Conservation (phyloP, 2,797 vertebrate genomes). For the Manis pentadactyla region DNA sequence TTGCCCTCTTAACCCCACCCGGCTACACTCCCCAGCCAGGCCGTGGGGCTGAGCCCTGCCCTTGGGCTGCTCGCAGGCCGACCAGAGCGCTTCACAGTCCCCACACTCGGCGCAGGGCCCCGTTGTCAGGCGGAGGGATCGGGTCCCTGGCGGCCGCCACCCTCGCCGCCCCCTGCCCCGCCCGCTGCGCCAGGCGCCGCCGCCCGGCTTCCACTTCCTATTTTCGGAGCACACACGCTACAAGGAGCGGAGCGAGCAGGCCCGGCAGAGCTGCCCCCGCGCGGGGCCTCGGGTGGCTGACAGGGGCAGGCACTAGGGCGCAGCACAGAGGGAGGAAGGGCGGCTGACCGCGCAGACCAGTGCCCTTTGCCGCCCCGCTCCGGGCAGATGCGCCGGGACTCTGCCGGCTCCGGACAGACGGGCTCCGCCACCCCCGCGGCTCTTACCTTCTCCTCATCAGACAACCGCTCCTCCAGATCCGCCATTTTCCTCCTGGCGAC, state of each 20-base stretch:
- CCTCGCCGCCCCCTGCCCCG: neutral
- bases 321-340: constrained; percentile 12
- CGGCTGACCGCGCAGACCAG: neutral
- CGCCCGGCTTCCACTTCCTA: constrained; percentile 40
- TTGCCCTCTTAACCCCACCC: neutral
- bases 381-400: neutral
- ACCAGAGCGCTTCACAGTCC: neutral
- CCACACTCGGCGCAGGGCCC: neutral
- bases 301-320: constrained; percentile 34
- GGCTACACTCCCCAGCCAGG: neutral
- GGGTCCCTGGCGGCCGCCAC: neutral
- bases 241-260: constrained; percentile 80
- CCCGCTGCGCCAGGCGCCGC: neutral
- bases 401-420: neutral
- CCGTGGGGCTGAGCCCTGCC: neutral
- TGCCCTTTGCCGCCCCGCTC: neutral
- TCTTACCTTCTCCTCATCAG: constrained; percentile 89
- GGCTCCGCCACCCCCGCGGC: neutral
- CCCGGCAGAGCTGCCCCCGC: constrained; percentile 37
- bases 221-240: constrained; percentile 86
- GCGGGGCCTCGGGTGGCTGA: constrained; percentile 63
- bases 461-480: constrained; percentile 89
- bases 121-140: neutral
- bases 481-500: constrained; percentile 86
- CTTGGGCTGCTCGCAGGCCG: neutral